Percentiles rank a stretch among this genome's conserved stretches.
phyloP scores from a whole-genome alignment of 2,888 invertebrate species.

The Lasioglossum vierecki region DNA sequence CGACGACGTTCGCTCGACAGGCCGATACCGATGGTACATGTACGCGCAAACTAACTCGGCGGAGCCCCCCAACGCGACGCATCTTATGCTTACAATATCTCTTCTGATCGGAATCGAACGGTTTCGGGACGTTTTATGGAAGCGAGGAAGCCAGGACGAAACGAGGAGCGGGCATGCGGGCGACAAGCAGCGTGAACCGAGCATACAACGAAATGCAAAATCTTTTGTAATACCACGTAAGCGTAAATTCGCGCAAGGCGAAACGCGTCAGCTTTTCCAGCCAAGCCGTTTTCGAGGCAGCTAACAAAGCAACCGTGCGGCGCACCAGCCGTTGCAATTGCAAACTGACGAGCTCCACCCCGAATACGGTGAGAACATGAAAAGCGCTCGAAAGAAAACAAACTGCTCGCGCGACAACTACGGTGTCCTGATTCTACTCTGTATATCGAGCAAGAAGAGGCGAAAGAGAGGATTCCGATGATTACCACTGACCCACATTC shows the following conservation, averaged over 20 bases:
- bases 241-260: background rate
- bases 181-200: too few species aligned
- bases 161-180: background rate
- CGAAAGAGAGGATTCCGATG: constrained; percentile 57
- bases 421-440: constrained; percentile 39
- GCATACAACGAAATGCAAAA: background rate
- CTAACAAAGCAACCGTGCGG: constrained; percentile 36
- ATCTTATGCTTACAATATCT: background rate
- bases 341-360: background rate
- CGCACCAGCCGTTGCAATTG: background rate
- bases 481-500: constrained; percentile 71
- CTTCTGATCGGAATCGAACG: background rate
- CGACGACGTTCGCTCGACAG: background rate
- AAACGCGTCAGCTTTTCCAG: constrained; percentile 9
- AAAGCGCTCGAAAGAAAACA: constrained; percentile 4
- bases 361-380: background rate
- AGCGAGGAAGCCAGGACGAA: background rate
- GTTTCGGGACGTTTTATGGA: background rate
- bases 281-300: constrained; percentile 19
- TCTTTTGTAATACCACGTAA: background rate
- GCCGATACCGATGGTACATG: background rate
- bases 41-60: background rate
- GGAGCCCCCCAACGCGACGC: too few species aligned
- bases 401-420: background rate
- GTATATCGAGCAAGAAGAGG: constrained; percentile 22